Percentiles rank a stretch among this genome's conserved stretches.
These are phyloP conservation scores for Caenorhabditis inopinata DNA, from an alignment of 1,140 invertebrate genomes.

Conservation along the genomic window DNA sequence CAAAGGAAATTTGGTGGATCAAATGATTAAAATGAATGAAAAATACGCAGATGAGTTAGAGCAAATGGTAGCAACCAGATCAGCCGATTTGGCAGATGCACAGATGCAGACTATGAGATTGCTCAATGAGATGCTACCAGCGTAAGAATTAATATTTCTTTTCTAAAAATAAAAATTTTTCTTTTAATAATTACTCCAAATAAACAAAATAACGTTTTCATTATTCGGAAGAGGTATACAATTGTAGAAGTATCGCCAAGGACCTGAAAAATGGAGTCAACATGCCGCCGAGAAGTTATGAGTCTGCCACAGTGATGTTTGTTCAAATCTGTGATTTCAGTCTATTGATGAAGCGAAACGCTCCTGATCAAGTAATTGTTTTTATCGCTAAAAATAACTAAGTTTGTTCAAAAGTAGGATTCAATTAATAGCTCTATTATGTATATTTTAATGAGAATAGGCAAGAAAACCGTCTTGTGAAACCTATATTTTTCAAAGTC, in stretches of 20 bases:
- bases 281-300: slow-evolving; percentile 58
- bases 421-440: no score
- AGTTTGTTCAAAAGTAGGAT: no score
- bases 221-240: no score
- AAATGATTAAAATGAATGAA: slow-evolving; percentile 67
- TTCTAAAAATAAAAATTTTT: no score
- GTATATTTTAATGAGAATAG: no score
- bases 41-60: slow-evolving; percentile 66
- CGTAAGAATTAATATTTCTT: no score
- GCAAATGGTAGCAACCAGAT: slow-evolving; percentile 63
- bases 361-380: slow-evolving; percentile 70
- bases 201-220: not conserved
- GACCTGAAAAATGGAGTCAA: slow-evolving; percentile 82
- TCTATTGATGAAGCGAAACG: slow-evolving; percentile 57
- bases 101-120: slow-evolving; percentile 64
- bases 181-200: no score
- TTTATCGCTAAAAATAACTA: not conserved
- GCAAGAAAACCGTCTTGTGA: no score
- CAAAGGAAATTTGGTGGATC: slow-evolving; percentile 65
- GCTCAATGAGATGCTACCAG: slow-evolving; percentile 66
- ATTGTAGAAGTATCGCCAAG: slow-evolving; percentile 80
- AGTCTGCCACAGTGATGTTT: slow-evolving; percentile 64
- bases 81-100: slow-evolving; percentile 55
- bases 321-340: slow-evolving; percentile 64
- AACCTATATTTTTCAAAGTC: not conserved